Base-by-base conservation (phyloP, 2,888 invertebrate species). In the Andrena flavipes region DNA sequence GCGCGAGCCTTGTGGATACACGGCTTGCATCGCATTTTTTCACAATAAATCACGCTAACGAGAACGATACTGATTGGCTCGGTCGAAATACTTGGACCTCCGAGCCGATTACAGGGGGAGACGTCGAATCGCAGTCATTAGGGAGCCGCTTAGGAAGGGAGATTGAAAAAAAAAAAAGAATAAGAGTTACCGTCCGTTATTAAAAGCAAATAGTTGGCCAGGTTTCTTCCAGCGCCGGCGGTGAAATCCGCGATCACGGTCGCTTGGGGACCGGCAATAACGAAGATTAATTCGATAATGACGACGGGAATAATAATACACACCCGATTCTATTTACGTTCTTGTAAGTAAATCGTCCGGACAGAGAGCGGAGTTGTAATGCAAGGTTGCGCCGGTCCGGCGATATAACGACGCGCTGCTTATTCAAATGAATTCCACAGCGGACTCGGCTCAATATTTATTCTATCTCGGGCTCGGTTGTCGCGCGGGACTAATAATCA, bases 11-110 rank as follows among this genome's bases (percentile, higher is more conserved):
- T 76, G 79, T 80, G 73, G 83, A 79, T 78, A 83, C 89, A 87
- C 90, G 90, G 88, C 90, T 89, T 87, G 89, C 90, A 87, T 76
- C 80, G 88, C 86, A 89, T 88, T 89, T 86, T 84, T 84, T 81
- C 75, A 79, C 74, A 76, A 80, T 84, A 82, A 84, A 76, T 79
- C 84, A 84, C 85, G 70, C 49, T 79, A 69, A 79, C 81, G 80
- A 80, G 76, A 84, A 86, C 59, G 74, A 78, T 73, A 76, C 84
- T 72, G 87, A 84, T 84, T 79, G 74, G 30, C 49, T 65, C 74
- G 56, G 26, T 29, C 68, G 69, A 56, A 64, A 76, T 64, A 76
- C 60, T 65, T 75, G 70, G 64, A 48, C 56, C 69, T 20, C n/a
- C 64, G 30, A 72, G 64, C 62, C 76, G 68, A 56, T 67, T 67